Conservation (phyloP, 92 coral and sea anemone species). For the Micromussa lordhowensis region DNA sequence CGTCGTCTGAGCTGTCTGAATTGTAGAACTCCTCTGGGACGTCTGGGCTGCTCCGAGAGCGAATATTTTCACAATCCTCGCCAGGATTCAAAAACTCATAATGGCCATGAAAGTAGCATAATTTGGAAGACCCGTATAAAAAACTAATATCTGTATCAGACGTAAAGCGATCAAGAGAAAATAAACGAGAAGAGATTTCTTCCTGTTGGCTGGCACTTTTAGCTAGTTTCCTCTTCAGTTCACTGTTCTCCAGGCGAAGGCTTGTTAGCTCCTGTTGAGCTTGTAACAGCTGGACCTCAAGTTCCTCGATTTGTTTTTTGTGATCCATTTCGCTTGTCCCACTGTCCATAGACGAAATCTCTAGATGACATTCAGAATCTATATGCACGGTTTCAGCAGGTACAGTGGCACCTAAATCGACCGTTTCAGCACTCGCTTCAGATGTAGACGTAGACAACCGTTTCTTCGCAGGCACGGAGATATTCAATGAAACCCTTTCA, state of each 20-base stretch:
- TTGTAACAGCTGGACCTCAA: conserved; percentile 1
- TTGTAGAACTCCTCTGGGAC: conserved; percentile 40
- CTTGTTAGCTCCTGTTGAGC: conserved; percentile 8
- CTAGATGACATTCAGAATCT: no score
- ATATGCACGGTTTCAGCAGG: conserved; percentile 7
- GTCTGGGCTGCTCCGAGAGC: conserved; percentile 41
- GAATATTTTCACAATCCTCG: conserved; percentile 59
- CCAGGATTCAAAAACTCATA: conserved; percentile 63
- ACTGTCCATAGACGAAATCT: no score
- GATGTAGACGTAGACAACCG: neutral
- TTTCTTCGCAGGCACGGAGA: conserved; percentile 30
- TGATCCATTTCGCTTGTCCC: neutral
- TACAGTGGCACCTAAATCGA: neutral
- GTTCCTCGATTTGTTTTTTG: neutral
- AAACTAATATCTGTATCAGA: conserved; percentile 53
- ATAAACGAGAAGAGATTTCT: conserved; percentile 33
- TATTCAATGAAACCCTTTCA: conserved; percentile 27
- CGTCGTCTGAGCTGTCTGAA: conserved; percentile 37
- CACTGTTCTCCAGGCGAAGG: conserved; percentile 40
- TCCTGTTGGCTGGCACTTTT: conserved; percentile 23
- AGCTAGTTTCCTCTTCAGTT: conserved; percentile 23
- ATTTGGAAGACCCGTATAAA: conserved; percentile 68
- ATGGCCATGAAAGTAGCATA: conserved; percentile 37
- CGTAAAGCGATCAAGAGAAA: conserved; percentile 47
- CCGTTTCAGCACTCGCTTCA: neutral